These are phyloP conservation scores for Drosophila maculinotata DNA, from an alignment of 2,888 invertebrate genomes.

Conservation along the genomic window DNA sequence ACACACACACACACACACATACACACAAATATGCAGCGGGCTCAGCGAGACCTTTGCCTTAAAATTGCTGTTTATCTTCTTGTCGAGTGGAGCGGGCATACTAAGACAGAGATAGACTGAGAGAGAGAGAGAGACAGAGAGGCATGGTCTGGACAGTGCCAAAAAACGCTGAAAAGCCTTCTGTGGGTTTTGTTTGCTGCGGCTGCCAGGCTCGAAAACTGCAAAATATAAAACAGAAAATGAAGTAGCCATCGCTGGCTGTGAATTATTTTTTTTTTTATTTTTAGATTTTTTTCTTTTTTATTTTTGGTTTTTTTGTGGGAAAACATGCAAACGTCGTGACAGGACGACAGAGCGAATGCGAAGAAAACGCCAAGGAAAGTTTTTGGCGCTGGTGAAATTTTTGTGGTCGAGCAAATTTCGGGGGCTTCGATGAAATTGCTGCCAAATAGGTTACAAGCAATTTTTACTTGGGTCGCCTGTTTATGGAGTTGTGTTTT, in stretches of 20 bases:
- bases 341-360: conserved; percentile 47
- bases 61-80: conserved; percentile 78
- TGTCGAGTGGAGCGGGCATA: conserved; percentile 45
- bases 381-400: conserved; percentile 69
- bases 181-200: conserved; percentile 41
- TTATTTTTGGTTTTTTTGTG: conserved; percentile 14
- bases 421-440: conserved; percentile 79
- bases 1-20: conserved; percentile 6
- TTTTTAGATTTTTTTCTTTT: conserved; percentile 1
- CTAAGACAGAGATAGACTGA: conserved; percentile 12
- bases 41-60: conserved; percentile 67
- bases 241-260: conserved; percentile 63
- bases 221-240: conserved; percentile 71
- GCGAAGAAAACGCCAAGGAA: conserved; percentile 67
- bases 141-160: conserved; percentile 44
- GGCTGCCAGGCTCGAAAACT: conserved; percentile 44
- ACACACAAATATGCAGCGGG: conserved; percentile 14
- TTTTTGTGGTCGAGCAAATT: conserved; percentile 79
- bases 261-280: conserved; percentile 43
- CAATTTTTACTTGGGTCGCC: conserved; percentile 75
- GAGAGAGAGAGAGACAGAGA: conserved; percentile 1
- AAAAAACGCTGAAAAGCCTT: conserved; percentile 35
- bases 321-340: conserved; percentile 65
- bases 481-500: conserved; percentile 71
- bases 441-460: conserved; percentile 80